These are phyloP conservation scores for Brachionus plicatilis DNA, from an alignment of 1,140 invertebrate species.

Conservation along the genomic window DNA sequence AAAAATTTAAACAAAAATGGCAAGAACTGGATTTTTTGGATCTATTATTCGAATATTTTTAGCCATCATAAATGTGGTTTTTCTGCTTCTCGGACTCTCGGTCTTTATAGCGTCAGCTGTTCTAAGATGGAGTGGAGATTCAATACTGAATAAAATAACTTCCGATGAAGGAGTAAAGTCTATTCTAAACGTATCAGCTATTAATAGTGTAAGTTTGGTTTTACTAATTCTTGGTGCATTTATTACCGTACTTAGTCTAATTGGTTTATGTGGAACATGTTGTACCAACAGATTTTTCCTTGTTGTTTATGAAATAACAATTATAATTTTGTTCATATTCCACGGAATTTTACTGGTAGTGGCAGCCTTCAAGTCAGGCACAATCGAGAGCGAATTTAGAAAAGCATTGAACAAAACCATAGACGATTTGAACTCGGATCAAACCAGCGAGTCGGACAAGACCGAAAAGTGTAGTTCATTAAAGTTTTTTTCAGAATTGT, in stretches of 20 bases:
- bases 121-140: slow-evolving; percentile 9
- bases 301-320: slow-evolving; percentile 15
- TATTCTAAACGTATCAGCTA: slow-evolving; percentile 9
- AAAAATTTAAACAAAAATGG: background rate
- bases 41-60: slow-evolving; percentile 9
- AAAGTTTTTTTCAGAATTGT: slow-evolving; percentile 22
- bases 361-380: background rate
- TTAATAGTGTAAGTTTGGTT: slow-evolving; percentile 1
- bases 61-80: slow-evolving; percentile 6
- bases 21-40: slow-evolving; percentile 33
- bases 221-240: slow-evolving; percentile 17
- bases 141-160: slow-evolving; percentile 35
- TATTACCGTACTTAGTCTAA: background rate
- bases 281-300: slow-evolving; percentile 30
- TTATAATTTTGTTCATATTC: background rate
- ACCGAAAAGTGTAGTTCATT: background rate
- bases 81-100: background rate
- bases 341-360: slow-evolving; percentile 15
- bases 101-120: background rate
- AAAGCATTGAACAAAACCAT: slow-evolving; percentile 19
- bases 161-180: background rate
- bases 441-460: background rate
- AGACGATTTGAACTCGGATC: background rate
- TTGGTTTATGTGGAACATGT: slow-evolving; percentile 23
- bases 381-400: slow-evolving; percentile 24